A percentile compares a stretch with the other conserved stretches of the same genome.
phyloP scores from a whole-genome alignment of 2,797 vertebrate species.

The Coluber constrictor region DNA sequence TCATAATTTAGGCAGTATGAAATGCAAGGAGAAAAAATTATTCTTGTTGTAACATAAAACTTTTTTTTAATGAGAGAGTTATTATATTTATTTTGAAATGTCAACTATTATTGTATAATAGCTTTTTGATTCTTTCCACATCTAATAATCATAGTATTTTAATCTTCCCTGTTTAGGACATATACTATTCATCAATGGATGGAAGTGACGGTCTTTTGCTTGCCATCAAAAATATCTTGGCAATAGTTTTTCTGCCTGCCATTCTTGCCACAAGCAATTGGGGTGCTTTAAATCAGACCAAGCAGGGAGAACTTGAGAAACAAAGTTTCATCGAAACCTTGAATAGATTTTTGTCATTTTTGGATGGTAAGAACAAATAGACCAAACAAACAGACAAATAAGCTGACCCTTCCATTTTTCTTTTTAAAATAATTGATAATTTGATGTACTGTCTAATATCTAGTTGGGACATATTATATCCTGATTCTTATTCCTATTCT shows the following conservation, averaged over 20 bases:
- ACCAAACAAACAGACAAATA: background rate
- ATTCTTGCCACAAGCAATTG: constrained; percentile 72
- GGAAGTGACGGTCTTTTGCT: constrained; percentile 72
- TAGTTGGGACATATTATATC: background rate
- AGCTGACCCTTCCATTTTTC: background rate
- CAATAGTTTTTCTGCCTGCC: constrained; percentile 71
- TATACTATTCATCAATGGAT: constrained; percentile 75
- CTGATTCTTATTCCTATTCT: background rate
- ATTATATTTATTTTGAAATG: background rate
- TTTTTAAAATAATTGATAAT: background rate
- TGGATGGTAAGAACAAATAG: constrained; percentile 72
- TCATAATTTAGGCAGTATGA: background rate
- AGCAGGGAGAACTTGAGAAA: constrained; percentile 70
- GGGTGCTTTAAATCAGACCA: constrained; percentile 74
- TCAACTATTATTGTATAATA: background rate
- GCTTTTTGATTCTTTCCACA: constrained; percentile 3
- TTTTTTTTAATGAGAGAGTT: background rate
- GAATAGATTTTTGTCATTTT: constrained; percentile 70
- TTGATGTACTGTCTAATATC: background rate
- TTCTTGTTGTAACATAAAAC: background rate
- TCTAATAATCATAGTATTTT: constrained; percentile 24
- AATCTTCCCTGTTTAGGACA: constrained; percentile 63
- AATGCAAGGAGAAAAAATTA: background rate
- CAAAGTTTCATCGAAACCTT: constrained; percentile 72
- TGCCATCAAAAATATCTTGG: constrained; percentile 67